Base-by-base conservation (phyloP, 2,797 vertebrate genomes). In the Tangara arthus region DNA sequence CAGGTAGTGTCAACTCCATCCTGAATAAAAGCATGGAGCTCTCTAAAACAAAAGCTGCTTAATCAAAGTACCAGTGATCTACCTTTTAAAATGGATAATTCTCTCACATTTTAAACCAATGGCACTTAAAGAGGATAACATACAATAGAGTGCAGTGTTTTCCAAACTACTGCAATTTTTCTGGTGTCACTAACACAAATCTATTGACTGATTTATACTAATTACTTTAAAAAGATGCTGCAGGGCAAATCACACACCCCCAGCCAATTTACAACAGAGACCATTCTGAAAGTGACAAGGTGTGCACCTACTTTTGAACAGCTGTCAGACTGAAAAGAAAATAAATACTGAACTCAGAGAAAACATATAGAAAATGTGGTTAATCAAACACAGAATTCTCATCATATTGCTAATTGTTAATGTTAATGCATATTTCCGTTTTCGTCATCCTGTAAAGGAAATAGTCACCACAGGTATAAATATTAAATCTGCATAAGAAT, bases 151-250 rank as follows among this genome's bases (percentile, higher is more conserved):
- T 35, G 77, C 44, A 91, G 69, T 59, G 60, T 91, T 93, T 91
- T 72, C 78, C 63, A 59, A 94, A 90, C 87, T 50, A 59, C 59
- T 44, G 73, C 66, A 73, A 24, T 86, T 95, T 88, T 94, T 86
- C 84, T 79, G 55, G 52, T 88, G 82, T 42, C 60, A 24, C 59
- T 86, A 96, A 86, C 59, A 72, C 44, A 84, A 76, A 93, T 76
- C 87, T 92, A 94, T 94, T 87, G 94, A 91, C 70, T 88, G 89
- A 93, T 94, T 86, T 72, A 83, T 85, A 90, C 84, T 93, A 95
- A 97, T 96, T 92, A 88, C 85, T 94, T 88, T 24, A 66, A 94
- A 95, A 94, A 94, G 91, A 94, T 82, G 85, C 94, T 91, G 66
- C 63, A 46, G 85, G 93, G 95, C 77, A 93, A 94, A 96, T 96